Conservation (phyloP, 1,140 invertebrate species). For the Drosophila repleta region DNA sequence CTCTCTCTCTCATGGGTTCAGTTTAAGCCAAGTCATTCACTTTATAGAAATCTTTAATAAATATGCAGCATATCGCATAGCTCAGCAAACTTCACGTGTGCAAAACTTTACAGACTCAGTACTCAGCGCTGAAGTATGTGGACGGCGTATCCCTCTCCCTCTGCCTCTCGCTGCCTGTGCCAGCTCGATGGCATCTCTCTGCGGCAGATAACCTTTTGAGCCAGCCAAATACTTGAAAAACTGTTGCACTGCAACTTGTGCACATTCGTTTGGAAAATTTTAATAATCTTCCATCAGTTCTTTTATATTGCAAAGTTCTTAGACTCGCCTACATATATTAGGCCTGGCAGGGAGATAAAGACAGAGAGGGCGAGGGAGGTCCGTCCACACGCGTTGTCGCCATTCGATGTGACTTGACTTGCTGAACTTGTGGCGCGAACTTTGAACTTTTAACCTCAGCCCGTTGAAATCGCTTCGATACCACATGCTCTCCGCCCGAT, state of each 20-base stretch:
- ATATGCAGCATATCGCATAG: no score
- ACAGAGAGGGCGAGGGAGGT: no score
- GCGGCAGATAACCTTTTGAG: conserved; percentile 4
- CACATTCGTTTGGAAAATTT: conserved; percentile 74
- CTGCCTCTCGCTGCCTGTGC: no score
- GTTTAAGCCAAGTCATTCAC: no score
- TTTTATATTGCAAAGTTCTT: conserved; percentile 17
- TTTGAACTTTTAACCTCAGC: conserved; percentile 43
- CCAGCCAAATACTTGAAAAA: conserved; percentile 62
- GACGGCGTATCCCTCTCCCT: no score
- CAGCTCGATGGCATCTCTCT: conserved; percentile 12
- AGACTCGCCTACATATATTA: neutral
- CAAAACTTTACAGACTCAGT: no score
- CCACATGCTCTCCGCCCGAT: neutral
- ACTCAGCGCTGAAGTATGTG: no score
- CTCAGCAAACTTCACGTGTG: no score
- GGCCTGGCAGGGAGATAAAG: conserved; percentile 10
- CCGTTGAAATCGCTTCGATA: neutral
- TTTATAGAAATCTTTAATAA: no score
- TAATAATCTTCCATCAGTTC: conserved; percentile 77
- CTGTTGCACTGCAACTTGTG: conserved; percentile 62
- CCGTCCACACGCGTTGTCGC: conserved; percentile 66
- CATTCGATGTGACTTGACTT: conserved; percentile 49
- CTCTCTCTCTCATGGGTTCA: no score
- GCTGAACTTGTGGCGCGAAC: conserved; percentile 54